phyloP scores from a whole-genome alignment of 2,113 vertebrate species.

The Orycteropus afer region DNA sequence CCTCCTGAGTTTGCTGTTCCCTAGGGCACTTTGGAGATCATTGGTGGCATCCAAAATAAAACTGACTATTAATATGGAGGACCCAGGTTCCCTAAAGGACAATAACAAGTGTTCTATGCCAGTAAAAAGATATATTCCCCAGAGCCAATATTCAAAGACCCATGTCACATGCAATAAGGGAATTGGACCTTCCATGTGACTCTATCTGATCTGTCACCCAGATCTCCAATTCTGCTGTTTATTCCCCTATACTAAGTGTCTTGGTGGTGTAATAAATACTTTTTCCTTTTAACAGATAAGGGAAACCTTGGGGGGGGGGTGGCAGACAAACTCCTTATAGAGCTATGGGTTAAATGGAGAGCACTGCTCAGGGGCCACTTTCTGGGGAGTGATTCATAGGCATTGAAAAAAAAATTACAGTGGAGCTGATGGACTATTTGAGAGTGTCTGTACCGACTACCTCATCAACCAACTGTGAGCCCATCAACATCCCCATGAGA shows the following conservation, averaged over 20 bases:
- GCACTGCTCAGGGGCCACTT: not conserved
- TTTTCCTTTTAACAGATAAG: slow-evolving; percentile 25
- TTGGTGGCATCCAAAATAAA: not conserved
- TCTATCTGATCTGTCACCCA: too few species aligned
- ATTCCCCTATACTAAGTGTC: not conserved
- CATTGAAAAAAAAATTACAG: not conserved
- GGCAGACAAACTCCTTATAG: not conserved
- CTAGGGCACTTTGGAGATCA: not conserved
- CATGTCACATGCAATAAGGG: not conserved
- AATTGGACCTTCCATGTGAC: not conserved
- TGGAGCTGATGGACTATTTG: not conserved
- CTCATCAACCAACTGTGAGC: not conserved
- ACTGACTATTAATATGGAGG: not conserved
- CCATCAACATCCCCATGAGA: not conserved
- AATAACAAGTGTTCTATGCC: not conserved
- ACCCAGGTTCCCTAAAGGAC: not conserved
- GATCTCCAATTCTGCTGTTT: not conserved
- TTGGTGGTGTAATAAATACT: not conserved
- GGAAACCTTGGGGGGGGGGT: not conserved
- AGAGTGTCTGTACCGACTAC: not conserved
- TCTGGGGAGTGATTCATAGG: not conserved
- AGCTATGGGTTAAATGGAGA: not conserved
- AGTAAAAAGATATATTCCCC: not conserved
- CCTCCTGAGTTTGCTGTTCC: not conserved
- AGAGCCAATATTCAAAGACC: slow-evolving; percentile 20